Conservation (phyloP, 2,113 vertebrate species). For the Turnix velox region DNA sequence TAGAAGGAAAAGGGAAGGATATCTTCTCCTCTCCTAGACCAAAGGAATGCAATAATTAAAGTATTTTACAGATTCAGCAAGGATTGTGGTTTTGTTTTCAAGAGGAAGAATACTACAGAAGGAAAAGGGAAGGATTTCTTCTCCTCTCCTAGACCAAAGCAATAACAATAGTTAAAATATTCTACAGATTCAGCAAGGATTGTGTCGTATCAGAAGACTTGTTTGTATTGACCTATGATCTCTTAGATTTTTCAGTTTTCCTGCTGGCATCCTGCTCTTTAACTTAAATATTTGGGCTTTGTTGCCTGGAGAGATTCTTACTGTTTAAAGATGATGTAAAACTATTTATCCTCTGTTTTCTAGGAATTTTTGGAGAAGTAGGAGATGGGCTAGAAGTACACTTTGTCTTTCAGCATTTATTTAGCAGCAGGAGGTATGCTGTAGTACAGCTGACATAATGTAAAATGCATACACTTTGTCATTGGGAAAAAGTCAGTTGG, state of each 20-base stretch:
- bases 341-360: not conserved
- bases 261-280: not conserved
- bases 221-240: not conserved
- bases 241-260: not conserved
- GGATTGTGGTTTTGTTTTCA: not conserved
- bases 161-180: not conserved
- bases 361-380: not conserved
- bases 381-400: not conserved
- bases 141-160: not conserved
- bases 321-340: not conserved
- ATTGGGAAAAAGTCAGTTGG: not conserved
- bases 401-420: not conserved
- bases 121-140: not conserved
- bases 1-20: not conserved
- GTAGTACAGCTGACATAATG: not conserved
- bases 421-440: not conserved
- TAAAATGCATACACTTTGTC: not conserved
- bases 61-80: not conserved
- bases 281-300: not conserved
- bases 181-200: not conserved
- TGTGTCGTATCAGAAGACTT: not conserved
- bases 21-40: not conserved
- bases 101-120: not conserved
- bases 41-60: not conserved
- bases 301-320: not conserved